Conservation (phyloP, 2,113 vertebrate genomes). For the Phocoena sinus region DNA sequence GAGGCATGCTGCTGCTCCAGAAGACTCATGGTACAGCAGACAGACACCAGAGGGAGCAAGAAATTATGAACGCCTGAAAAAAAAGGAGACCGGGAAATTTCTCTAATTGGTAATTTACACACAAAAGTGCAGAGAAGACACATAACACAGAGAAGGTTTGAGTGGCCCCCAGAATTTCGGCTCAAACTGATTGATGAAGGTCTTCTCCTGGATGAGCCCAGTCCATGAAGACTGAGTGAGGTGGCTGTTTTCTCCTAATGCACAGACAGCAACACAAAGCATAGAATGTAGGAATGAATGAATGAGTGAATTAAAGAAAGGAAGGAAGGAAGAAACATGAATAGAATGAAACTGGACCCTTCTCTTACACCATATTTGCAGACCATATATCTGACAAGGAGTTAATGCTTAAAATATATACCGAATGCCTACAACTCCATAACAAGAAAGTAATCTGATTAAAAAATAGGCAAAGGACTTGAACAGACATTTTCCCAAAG, state of each 20-base stretch:
- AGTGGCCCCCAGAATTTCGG: neutral
- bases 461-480: neutral
- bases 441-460: neutral
- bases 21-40: neutral
- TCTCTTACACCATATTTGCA: neutral
- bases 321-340: neutral
- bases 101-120: neutral
- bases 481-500: neutral
- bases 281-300: neutral
- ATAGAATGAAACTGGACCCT: neutral
- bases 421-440: neutral
- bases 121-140: neutral
- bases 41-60: neutral
- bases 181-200: neutral
- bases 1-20: neutral
- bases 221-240: neutral
- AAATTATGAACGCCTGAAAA: neutral
- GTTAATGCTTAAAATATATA: neutral
- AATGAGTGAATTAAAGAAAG: neutral
- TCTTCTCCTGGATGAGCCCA: neutral
- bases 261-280: neutral
- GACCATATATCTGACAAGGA: neutral
- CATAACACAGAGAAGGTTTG: neutral
- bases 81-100: neutral
- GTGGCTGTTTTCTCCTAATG: neutral